Evolutionary conservation across 2,797 vertebrate species (phyloP).

Genomic region (Pantherophis alleghaniensis): DNA sequence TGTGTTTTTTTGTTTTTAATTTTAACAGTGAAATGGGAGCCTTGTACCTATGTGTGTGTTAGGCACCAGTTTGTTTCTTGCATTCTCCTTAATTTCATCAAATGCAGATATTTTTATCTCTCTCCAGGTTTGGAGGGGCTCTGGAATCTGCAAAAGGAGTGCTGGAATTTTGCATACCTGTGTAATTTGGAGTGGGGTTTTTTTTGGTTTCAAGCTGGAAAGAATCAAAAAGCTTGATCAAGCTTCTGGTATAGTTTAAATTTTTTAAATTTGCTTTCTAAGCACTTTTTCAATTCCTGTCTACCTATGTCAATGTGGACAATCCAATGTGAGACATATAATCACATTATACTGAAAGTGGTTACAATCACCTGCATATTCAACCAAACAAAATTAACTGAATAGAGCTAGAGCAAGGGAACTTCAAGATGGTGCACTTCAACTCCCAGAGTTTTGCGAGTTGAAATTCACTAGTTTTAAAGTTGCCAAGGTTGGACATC

Average conservation of each 20-base stretch:
- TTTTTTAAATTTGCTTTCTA: background rate
- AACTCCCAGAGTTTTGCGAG: background rate
- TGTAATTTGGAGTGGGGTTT: background rate
- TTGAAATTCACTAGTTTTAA: background rate
- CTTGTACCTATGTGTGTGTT: background rate
- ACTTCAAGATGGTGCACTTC: background rate
- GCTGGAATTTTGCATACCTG: background rate
- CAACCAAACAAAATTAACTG: background rate
- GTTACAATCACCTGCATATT: background rate
- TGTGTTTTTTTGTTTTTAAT: background rate
- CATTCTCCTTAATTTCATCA: background rate
- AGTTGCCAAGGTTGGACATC: background rate
- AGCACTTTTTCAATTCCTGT: background rate
- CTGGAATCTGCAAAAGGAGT: background rate
- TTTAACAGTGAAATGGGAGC: background rate
- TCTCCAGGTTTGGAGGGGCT: background rate
- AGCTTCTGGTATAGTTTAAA: background rate
- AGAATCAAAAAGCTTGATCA: background rate
- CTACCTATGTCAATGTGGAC: background rate
- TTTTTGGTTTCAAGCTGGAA: background rate
- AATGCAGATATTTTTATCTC: background rate
- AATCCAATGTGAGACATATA: background rate
- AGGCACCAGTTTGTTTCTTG: background rate
- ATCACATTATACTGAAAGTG: background rate
- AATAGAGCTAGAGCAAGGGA: background rate